Conservation (phyloP, 1,140 invertebrate genomes). For the Caerostris extrusa region DNA sequence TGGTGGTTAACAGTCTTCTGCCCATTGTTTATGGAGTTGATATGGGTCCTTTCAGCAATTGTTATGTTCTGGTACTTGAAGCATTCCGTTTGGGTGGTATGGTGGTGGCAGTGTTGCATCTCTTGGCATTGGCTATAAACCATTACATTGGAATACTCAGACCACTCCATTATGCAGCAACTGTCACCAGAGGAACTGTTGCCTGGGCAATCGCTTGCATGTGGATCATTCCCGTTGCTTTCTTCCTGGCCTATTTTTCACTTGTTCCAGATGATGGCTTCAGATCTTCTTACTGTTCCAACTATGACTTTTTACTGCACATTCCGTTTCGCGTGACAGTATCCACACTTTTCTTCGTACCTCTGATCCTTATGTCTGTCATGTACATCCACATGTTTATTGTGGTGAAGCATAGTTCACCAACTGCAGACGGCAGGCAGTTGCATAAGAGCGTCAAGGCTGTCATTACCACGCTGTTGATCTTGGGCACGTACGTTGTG, state of each 20-base stretch:
- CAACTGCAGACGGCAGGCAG: constrained; percentile 53
- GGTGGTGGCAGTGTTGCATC: constrained; percentile 85
- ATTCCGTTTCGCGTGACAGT: constrained; percentile 82
- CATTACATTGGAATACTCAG: constrained; percentile 86
- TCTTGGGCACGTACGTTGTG: constrained; percentile 81
- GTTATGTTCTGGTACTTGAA: constrained; percentile 82
- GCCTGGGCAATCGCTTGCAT: constrained; percentile 82
- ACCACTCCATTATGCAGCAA: constrained; percentile 84
- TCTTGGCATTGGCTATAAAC: constrained; percentile 87
- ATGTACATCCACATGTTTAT: constrained; percentile 85
- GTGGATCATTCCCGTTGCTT: constrained; percentile 84
- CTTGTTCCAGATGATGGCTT: constrained; percentile 82
- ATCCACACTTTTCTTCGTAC: constrained; percentile 81
- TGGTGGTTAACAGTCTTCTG: constrained; percentile 84
- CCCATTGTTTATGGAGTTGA: constrained; percentile 79
- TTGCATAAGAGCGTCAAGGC: constrained; percentile 84
- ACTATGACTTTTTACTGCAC: constrained; percentile 60
- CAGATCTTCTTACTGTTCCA: constrained; percentile 78
- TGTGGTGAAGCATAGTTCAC: constrained; percentile 82
- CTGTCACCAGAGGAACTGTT: constrained; percentile 81
- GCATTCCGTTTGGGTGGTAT: constrained; percentile 84
- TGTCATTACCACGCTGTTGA: constrained; percentile 86
- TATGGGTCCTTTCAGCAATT: constrained; percentile 78
- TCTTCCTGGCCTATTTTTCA: constrained; percentile 84
- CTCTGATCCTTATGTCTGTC: constrained; percentile 84